Conservation (phyloP, 1,140 invertebrate species). For the Lasaia peninsularis region DNA sequence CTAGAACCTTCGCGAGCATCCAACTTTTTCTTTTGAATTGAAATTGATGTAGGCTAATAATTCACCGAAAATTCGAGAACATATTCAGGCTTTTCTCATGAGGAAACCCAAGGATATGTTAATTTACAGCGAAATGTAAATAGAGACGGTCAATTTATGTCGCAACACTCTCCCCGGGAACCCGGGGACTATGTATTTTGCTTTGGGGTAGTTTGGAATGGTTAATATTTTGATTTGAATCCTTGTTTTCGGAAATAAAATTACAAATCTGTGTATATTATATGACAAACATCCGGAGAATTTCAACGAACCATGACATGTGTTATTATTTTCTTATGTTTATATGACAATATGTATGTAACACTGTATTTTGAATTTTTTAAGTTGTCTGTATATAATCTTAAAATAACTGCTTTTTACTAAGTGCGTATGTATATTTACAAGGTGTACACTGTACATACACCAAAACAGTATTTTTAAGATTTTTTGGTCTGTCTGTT, state of each 20-base stretch:
- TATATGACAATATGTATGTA: no score
- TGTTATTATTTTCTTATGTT: no score
- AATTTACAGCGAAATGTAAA: conserved; percentile 60
- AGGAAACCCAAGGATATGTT: conserved; percentile 62
- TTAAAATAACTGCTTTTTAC: no score
- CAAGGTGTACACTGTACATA: no score
- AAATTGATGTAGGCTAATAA: conserved; percentile 10
- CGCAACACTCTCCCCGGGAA: conserved; percentile 28
- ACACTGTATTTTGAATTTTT: no score
- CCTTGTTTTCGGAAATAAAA: not conserved
- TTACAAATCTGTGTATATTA: no score
- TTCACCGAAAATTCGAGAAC: conserved; percentile 24
- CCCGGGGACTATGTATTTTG: conserved; percentile 13
- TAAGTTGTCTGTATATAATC: no score
- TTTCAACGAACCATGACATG: no score
- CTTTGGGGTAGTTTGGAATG: not conserved
- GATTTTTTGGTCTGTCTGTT: no score
- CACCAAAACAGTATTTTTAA: no score
- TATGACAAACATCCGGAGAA: no score
- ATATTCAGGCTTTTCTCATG: conserved; percentile 48
- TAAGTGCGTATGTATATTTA: no score
- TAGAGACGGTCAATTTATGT: conserved; percentile 59
- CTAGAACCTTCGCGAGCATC: not conserved
- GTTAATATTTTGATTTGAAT: not conserved
- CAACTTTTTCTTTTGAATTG: conserved; percentile 4